Evolutionary conservation across 2,797 vertebrate species (phyloP).

Genomic region (Poecile montanus): DNA sequence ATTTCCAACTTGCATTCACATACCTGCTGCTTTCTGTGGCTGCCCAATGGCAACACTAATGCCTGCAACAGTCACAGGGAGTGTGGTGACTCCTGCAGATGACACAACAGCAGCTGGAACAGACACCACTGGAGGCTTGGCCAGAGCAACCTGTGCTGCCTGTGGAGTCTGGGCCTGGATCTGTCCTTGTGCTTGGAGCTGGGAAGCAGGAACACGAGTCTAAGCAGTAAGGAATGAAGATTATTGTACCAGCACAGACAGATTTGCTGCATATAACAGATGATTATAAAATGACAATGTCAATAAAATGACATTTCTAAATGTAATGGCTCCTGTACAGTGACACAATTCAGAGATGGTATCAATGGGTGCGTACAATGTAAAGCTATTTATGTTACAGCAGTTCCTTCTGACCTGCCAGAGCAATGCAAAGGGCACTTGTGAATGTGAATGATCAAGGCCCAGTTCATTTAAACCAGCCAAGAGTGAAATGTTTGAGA

Average conservation of each 20-base stretch:
- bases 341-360: not conserved
- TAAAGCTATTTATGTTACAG: not conserved
- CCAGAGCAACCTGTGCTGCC: conserved; percentile 88
- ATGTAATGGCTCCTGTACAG: not conserved
- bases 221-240: conserved; percentile 61
- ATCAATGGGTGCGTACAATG: not conserved
- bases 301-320: not conserved
- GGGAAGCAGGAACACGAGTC: conserved; percentile 78
- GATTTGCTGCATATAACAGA: not conserved
- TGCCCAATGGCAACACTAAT: conserved; percentile 89
- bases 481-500: not conserved
- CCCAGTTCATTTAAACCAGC: not conserved
- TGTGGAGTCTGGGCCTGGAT: conserved; percentile 84
- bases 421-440: not conserved
- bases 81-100: conserved; percentile 86
- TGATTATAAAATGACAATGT: not conserved
- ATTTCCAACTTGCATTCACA: not conserved
- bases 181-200: conserved; percentile 83
- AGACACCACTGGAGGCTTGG: conserved; percentile 90
- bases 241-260: conserved; percentile 36
- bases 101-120: conserved; percentile 88
- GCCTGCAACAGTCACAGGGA: conserved; percentile 88
- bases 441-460: not conserved
- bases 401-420: not conserved
- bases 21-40: conserved; percentile 84